Base-by-base conservation (phyloP, 2,888 invertebrate genomes). In the Cosmia pyralina region DNA sequence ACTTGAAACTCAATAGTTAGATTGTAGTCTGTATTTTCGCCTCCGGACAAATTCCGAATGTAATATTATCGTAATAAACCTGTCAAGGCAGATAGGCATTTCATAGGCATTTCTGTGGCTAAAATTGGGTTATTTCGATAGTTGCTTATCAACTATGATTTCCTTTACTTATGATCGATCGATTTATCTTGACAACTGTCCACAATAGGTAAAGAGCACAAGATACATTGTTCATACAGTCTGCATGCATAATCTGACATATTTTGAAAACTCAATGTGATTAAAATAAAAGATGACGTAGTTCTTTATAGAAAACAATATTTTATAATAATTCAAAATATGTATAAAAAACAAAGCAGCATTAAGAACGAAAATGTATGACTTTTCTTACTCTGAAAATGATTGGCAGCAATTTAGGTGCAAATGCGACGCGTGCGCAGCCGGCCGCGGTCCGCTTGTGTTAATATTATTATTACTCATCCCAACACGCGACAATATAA, bases 401-500 rank as follows among this genome's bases (percentile, higher is more conserved):
- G 7, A 65, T 64, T 69, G 69, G 46, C 34, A 52, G 13, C 17
- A 13, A 62, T 41, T 71, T 66, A 15, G 19, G 46, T 57, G 53
- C 41, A 64, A 55, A 55, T 52, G 10, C 15, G 64, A 60, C 70
- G 63, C 75, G 59, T 64, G 70, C 59, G 70, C 75, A 68, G 52
- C 53, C 48, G 34, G 34, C 58, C 48, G 59, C 48, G 41, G 74
- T 50, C 58, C 38, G 66, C 66, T 58, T 52, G 58, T 63, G n/a
- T 62, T 72, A 63, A 63, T 72, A 78, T 78, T 66, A 64, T 79
- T 75, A 60, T 75, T 75, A 64, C 67, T 71, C 67, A 75, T 75
- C 57, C 46, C 67, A 57, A 79, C 75, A 79, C 70, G 70, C 79
- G 69, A 75, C 70, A 68, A 60, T 68, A 64, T 75, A 80, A 75